A percentile compares a stretch with the other conserved stretches of the same genome.
Evolutionary conservation across 2,888 invertebrate genomes (phyloP).

Genomic region (Plagiodera versicolora): DNA sequence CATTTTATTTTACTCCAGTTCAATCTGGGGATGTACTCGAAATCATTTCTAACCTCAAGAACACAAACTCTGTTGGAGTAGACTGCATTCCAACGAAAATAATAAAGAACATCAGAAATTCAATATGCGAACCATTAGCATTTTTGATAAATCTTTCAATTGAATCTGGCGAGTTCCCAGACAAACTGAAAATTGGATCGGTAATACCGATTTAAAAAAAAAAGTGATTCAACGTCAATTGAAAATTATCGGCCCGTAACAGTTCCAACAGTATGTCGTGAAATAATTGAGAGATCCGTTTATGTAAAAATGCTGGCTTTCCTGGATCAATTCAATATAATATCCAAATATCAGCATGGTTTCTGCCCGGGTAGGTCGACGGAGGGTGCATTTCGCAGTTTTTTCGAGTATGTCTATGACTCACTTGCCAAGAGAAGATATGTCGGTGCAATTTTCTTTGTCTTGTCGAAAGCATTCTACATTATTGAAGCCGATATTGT

Average conservation of each 20-base stretch:
- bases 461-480: neutral
- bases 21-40: neutral
- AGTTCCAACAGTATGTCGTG: neutral
- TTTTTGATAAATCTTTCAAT: neutral
- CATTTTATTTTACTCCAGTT: constrained; percentile 3
- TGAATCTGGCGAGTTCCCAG: neutral
- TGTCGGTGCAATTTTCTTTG: neutral
- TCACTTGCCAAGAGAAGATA: neutral
- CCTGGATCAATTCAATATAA: neutral
- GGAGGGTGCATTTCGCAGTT: neutral
- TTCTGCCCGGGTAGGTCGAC: constrained; percentile 11
- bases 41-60: neutral
- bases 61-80: neutral
- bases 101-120: neutral
- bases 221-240: neutral
- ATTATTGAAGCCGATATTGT: neutral
- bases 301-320: constrained; percentile 2
- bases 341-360: constrained; percentile 3
- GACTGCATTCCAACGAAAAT: neutral
- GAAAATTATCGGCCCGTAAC: neutral
- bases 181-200: neutral
- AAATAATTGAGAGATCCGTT: constrained; percentile 6
- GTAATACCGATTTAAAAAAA: neutral
- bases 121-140: neutral
- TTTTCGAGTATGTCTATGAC: neutral